phyloP scores from a whole-genome alignment of 1,140 invertebrate genomes.

The Pseudomyrmex dendroicus region DNA sequence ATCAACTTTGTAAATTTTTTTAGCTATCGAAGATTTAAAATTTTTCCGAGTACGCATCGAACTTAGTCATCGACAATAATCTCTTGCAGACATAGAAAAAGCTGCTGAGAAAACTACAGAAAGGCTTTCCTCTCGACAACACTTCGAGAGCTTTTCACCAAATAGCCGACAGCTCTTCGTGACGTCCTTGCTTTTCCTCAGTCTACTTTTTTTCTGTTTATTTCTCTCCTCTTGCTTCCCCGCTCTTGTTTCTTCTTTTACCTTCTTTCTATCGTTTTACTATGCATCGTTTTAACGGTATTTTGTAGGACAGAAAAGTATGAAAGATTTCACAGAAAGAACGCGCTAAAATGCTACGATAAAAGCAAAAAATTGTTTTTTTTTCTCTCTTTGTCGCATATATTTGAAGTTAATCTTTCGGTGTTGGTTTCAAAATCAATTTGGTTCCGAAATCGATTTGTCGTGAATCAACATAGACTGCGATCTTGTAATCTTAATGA shows the following conservation, averaged over 20 bases:
- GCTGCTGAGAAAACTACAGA: conserved; percentile 50
- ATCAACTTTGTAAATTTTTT: conserved; percentile 26
- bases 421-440: neutral
- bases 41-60: neutral
- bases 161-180: conserved; percentile 58
- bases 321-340: neutral
- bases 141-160: conserved; percentile 55
- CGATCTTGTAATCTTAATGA: too few relatives aligned
- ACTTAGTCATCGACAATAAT: conserved; percentile 32
- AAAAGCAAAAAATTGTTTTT: neutral
- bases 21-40: conserved; percentile 36
- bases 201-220: conserved; percentile 7
- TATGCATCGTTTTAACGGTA: conserved; percentile 23
- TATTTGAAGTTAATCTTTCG: neutral
- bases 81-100: conserved; percentile 37
- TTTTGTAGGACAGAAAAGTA: neutral
- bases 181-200: conserved; percentile 34
- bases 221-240: neutral
- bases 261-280: neutral
- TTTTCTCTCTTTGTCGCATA: neutral
- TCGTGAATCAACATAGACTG: neutral
- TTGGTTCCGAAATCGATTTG: neutral
- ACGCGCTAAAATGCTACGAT: neutral
- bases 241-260: conserved; percentile 1
- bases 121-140: conserved; percentile 54